These are phyloP conservation scores for Campoletis raptor DNA, from an alignment of 2,888 invertebrate genomes.

Conservation along the genomic window DNA sequence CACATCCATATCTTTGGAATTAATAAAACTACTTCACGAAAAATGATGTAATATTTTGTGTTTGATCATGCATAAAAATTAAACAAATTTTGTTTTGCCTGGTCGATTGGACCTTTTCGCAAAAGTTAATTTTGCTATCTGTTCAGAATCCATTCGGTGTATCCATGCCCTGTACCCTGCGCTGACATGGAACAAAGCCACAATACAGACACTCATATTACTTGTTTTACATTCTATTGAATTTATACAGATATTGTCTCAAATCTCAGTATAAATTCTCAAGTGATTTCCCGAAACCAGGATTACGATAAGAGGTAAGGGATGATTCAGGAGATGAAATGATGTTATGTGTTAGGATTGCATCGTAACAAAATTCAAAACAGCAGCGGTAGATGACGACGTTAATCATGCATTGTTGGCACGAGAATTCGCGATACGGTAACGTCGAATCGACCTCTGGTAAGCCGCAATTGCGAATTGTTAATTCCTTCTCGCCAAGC, in stretches of 20 bases:
- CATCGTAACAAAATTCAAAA: slow-evolving; percentile 28
- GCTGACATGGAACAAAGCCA: too few relatives aligned
- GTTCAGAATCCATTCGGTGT: neutral
- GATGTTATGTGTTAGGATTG: slow-evolving; percentile 20
- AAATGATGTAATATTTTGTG: too few relatives aligned
- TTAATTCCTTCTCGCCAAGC: slow-evolving; percentile 60
- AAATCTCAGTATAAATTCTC: neutral
- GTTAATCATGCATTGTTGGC: slow-evolving; percentile 71
- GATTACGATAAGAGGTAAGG: neutral
- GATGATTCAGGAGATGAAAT: neutral
- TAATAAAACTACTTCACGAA: too few relatives aligned
- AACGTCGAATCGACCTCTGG: slow-evolving; percentile 60
- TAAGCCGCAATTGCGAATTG: slow-evolving; percentile 61
- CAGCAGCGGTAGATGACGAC: slow-evolving; percentile 30
- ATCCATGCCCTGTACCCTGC: too few relatives aligned
- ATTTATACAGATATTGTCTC: neutral
- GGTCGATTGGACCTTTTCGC: neutral
- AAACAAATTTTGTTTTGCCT: neutral
- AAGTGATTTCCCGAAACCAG: neutral
- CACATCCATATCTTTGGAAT: too few relatives aligned
- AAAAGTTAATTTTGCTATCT: neutral
- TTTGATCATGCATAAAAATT: neutral
- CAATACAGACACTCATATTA: too few relatives aligned
- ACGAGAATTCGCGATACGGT: slow-evolving; percentile 64
- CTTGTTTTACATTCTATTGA: too few relatives aligned